Evolutionary conservation across 2,113 vertebrate genomes (phyloP).

Genomic region (Callionymus lyra): DNA sequence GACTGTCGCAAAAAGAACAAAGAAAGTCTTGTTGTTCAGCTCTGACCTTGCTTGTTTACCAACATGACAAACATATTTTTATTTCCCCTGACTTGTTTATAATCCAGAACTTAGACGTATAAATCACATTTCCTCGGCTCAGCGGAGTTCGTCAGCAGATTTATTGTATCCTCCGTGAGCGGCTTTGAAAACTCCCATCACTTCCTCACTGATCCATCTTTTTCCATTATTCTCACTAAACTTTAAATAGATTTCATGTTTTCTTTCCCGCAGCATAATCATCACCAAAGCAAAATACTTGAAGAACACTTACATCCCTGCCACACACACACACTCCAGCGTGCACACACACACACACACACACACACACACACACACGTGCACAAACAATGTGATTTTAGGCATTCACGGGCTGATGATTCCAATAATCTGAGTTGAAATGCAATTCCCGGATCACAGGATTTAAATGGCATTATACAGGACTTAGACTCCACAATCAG

Average conservation of each 20-base stretch:
- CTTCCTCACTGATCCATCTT: conserved; percentile 8
- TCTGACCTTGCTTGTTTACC: neutral
- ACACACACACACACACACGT: conserved; percentile 18
- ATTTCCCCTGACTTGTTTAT: no score
- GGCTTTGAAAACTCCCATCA: conserved; percentile 24
- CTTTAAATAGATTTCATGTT: conserved; percentile 47
- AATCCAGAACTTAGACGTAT: neutral
- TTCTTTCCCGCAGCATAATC: conserved; percentile 42
- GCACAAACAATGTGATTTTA: conserved; percentile 29
- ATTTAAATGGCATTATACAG: conserved; percentile 72
- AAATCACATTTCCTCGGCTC: conserved; percentile 11
- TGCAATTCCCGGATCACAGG: conserved; percentile 61
- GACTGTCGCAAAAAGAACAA: no score
- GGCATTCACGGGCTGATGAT: conserved; percentile 60
- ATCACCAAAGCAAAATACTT: conserved; percentile 34
- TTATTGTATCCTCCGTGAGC: conserved; percentile 22
- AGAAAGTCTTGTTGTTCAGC: no score
- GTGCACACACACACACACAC: conserved; percentile 8
- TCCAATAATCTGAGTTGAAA: conserved; percentile 67
- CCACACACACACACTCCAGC: conserved; percentile 10
- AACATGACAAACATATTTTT: neutral
- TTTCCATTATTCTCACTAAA: conserved; percentile 23
- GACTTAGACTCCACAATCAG: conserved; percentile 66
- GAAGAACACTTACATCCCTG: conserved; percentile 17
- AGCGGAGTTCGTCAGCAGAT: conserved; percentile 19